Evolutionary conservation across 37 sponge, comb jelly and placozoan genomes (phyloP).

Genomic region (Tethya wilhelma): DNA sequence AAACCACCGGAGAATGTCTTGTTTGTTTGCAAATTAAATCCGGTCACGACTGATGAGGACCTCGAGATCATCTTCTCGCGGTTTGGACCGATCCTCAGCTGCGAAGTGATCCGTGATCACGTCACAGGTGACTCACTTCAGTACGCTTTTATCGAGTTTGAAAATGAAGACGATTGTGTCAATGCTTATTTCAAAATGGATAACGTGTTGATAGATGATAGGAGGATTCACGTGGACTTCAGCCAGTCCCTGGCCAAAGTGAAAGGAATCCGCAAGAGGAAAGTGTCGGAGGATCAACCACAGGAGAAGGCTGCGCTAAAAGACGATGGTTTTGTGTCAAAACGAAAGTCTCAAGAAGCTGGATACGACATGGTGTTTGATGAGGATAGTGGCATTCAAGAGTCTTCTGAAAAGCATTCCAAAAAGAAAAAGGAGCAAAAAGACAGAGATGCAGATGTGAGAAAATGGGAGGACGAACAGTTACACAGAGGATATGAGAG

Average conservation of each 20-base stretch:
- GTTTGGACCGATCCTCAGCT: slow-evolving; percentile 92
- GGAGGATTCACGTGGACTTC: slow-evolving; percentile 98
- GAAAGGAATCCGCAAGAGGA: slow-evolving; percentile 45
- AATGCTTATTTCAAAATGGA: slow-evolving; percentile 99
- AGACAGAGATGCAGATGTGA: not conserved
- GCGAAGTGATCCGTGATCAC: slow-evolving; percentile 96
- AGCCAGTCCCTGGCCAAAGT: slow-evolving; percentile 96
- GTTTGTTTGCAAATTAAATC: slow-evolving; percentile 98
- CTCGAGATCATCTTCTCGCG: slow-evolving; percentile 97
- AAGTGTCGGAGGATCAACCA: slow-evolving; percentile 11
- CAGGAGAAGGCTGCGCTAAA: not conserved
- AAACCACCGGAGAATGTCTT: slow-evolving; percentile 97
- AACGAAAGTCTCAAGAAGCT: slow-evolving; percentile 10
- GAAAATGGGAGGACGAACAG: slow-evolving; percentile 6
- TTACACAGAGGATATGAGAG: not conserved
- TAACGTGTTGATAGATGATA: slow-evolving; percentile 97
- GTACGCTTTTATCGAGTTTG: slow-evolving; percentile 98
- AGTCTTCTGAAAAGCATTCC: not conserved
- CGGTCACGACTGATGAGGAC: slow-evolving; percentile 94
- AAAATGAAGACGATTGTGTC: slow-evolving; percentile 91
- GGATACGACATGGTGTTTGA: slow-evolving; percentile 83
- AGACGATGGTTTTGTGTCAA: slow-evolving; percentile 49
- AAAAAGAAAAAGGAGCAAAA: not conserved
- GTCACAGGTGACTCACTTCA: slow-evolving; percentile 96
- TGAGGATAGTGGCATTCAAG: slow-evolving; percentile 19